phyloP scores from a whole-genome alignment of 1,140 invertebrate species.

The Teleogryllus occipitalis region DNA sequence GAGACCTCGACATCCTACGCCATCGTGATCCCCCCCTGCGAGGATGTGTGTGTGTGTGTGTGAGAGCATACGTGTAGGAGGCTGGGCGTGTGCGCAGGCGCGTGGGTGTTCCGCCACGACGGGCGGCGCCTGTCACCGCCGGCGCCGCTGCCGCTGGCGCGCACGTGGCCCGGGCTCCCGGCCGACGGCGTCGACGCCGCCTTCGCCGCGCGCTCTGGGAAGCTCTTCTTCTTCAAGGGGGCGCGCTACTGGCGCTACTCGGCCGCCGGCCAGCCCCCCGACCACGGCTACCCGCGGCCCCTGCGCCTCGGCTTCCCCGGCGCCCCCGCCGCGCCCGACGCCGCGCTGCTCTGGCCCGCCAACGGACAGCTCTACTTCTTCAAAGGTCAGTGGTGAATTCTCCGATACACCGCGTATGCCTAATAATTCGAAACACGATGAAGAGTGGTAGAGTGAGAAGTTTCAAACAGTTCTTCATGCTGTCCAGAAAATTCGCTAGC shows the following conservation, averaged over 20 bases:
- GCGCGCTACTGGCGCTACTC: not conserved
- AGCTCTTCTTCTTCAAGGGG: not conserved
- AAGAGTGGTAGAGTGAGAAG: too few species aligned
- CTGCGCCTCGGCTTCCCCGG: not conserved
- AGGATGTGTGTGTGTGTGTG: too few species aligned
- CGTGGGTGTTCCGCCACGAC: not conserved
- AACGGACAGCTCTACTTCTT: not conserved
- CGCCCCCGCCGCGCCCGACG: not conserved
- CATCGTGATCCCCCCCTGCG: too few species aligned
- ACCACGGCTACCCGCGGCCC: not conserved
- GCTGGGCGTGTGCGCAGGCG: not conserved
- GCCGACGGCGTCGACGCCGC: not conserved
- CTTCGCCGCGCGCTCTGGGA: not conserved
- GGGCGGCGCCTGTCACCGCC: not conserved
- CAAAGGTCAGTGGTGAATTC: too few species aligned
- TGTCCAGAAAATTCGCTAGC: too few species aligned
- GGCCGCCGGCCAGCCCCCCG: too few species aligned
- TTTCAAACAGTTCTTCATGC: too few species aligned
- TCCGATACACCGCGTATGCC: too few species aligned
- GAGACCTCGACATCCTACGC: too few species aligned
- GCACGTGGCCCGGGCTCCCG: not conserved
- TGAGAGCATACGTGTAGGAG: too few species aligned
- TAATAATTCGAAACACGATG: too few species aligned
- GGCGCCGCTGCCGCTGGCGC: not conserved
- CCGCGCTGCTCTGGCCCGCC: not conserved